phyloP scores from a whole-genome alignment of 2,113 vertebrate genomes.

The Scopus umbretta region DNA sequence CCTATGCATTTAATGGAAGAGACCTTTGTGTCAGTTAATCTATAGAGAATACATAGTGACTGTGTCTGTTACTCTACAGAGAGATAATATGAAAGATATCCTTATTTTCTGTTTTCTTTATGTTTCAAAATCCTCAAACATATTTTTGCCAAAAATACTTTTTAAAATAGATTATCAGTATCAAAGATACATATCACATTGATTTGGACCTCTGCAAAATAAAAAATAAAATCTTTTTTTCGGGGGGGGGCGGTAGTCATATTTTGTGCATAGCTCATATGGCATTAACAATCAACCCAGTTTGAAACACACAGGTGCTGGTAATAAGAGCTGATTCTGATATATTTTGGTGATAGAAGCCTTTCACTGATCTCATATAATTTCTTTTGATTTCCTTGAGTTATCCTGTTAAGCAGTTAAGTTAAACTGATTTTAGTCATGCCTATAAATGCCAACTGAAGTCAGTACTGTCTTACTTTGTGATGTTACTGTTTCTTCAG shows the following conservation, averaged over 20 bases:
- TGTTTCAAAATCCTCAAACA: background rate
- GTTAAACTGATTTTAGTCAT: background rate
- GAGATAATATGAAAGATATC: background rate
- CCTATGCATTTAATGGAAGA: background rate
- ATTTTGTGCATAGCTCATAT: background rate
- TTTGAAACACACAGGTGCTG: background rate
- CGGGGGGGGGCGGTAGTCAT: too few species aligned
- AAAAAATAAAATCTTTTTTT: background rate
- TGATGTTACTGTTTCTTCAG: background rate
- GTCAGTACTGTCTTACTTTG: background rate
- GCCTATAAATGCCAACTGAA: background rate
- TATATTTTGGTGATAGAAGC: background rate
- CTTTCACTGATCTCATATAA: background rate
- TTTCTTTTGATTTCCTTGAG: background rate
- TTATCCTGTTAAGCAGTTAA: background rate
- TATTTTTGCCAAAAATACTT: background rate
- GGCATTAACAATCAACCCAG: background rate
- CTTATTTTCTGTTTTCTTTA: background rate
- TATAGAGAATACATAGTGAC: background rate
- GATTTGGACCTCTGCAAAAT: background rate
- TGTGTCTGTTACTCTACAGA: background rate
- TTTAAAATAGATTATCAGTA: background rate
- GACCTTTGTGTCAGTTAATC: background rate
- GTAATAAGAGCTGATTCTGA: background rate
- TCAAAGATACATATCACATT: background rate